Conservation (phyloP, 53 echinoderm and acorn worm species). For the Astropecten irregularis region DNA sequence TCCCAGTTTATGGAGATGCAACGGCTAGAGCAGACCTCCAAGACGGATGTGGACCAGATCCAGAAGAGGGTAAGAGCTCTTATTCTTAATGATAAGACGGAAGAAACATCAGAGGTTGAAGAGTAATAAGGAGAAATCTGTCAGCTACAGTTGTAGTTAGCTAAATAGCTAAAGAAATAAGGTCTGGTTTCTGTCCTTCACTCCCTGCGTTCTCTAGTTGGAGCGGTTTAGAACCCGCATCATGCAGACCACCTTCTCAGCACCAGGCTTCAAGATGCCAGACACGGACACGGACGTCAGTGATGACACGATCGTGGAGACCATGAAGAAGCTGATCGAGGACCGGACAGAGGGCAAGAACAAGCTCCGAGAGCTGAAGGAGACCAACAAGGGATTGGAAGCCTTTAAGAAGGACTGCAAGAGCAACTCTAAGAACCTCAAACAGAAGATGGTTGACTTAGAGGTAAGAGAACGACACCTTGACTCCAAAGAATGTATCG, state of each 20-base stretch:
- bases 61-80: constrained; percentile 77
- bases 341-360: constrained; percentile 83
- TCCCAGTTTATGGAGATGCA: constrained; percentile 80
- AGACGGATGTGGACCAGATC: constrained; percentile 81
- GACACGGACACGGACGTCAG: constrained; percentile 65
- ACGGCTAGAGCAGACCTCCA: constrained; percentile 76
- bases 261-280: constrained; percentile 90
- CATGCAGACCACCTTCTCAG: constrained; percentile 88
- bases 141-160: no score
- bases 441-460: constrained; percentile 71
- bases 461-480: constrained; percentile 70
- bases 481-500: neutral
- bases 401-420: constrained; percentile 79
- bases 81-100: neutral
- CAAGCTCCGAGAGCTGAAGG: constrained; percentile 86
- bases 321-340: constrained; percentile 73
- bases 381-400: constrained; percentile 79
- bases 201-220: constrained; percentile 54
- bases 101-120: neutral
- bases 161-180: no score
- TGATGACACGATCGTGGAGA: constrained; percentile 83
- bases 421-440: constrained; percentile 80
- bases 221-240: constrained; percentile 83
- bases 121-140: no score
- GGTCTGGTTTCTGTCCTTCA: no score